Evolutionary conservation across 2,113 vertebrate species (phyloP).

Genomic region (Antechinus stuartii): DNA sequence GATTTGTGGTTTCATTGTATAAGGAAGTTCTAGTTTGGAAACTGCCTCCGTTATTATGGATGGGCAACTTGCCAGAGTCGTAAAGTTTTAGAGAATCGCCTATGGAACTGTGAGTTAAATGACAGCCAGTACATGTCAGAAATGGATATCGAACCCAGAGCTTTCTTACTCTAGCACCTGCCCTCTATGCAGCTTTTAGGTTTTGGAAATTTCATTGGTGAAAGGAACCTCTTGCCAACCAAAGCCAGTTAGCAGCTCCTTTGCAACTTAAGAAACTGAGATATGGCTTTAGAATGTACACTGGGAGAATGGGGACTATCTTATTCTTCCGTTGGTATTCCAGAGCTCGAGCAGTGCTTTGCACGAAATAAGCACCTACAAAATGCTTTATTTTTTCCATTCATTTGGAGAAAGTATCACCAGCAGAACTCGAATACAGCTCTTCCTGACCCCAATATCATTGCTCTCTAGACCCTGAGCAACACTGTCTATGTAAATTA

Average conservation of each 20-base stretch:
- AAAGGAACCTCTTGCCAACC: not conserved
- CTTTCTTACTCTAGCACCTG: not conserved
- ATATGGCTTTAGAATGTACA: not conserved
- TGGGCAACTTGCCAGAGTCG: not conserved
- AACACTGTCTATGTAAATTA: not conserved
- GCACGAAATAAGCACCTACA: not conserved
- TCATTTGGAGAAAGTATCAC: not conserved
- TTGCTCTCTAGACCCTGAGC: not conserved
- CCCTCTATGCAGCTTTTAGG: not conserved
- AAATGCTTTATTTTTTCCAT: not conserved
- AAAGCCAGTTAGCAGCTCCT: not conserved
- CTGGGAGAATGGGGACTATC: not conserved
- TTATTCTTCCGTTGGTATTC: not conserved
- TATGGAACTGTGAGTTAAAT: not conserved
- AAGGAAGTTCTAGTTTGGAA: not conserved
- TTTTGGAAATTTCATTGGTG: not conserved
- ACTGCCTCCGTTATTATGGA: not conserved
- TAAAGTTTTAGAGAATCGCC: not conserved
- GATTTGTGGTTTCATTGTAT: not conserved
- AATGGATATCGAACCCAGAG: not conserved
- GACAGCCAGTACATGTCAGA: not conserved
- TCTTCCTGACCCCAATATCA: not conserved
- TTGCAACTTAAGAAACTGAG: not conserved
- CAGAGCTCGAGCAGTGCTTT: not conserved
- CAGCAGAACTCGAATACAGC: not conserved